Evolutionary conservation across 2,797 vertebrate species (phyloP).

Genomic region (Diplodus sargus): DNA sequence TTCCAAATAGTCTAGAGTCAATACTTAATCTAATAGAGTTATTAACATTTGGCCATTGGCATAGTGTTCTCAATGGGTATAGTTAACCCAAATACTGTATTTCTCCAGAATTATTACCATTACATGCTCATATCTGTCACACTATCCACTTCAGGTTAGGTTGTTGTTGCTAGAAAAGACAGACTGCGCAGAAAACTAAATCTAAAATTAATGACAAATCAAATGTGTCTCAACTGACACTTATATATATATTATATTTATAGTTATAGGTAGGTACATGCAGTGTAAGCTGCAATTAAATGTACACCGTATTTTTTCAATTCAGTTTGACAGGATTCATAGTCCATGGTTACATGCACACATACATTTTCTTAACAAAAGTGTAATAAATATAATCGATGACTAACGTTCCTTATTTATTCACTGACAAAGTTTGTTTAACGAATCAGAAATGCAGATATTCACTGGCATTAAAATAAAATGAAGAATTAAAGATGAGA

Average conservation of each 20-base stretch:
- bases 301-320: no score
- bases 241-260: no score
- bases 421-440: neutral
- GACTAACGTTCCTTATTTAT: neutral
- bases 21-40: slow-evolving; percentile 26
- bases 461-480: neutral
- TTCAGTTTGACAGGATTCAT: no score
- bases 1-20: slow-evolving; percentile 25
- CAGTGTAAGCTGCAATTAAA: no score
- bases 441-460: neutral
- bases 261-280: no score
- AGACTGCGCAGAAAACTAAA: no score
- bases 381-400: no score
- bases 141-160: neutral
- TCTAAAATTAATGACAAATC: no score
- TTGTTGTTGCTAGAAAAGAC: neutral
- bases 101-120: neutral
- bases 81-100: slow-evolving; percentile 2
- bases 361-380: no score
- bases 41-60: slow-evolving; percentile 13
- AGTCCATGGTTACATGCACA: no score
- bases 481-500: neutral
- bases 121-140: neutral
- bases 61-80: neutral
- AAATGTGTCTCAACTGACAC: no score